phyloP scores from a whole-genome alignment of 2,113 vertebrate genomes.

The Tragelaphus buxtoni region DNA sequence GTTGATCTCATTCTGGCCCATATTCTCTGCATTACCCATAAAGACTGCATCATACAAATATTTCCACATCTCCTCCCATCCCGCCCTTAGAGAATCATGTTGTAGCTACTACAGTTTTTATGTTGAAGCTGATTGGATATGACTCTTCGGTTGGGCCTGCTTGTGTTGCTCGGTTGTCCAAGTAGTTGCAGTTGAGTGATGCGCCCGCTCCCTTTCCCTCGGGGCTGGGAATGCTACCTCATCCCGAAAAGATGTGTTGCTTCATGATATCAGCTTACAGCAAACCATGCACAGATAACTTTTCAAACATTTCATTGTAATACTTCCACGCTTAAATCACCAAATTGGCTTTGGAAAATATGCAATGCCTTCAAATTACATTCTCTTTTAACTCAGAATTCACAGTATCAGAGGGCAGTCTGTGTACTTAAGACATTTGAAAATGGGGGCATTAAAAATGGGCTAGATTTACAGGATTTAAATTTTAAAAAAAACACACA shows the following conservation, averaged over 20 bases:
- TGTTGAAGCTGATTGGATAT: slow-evolving; percentile 57
- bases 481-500: not conserved
- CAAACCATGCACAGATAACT: slow-evolving; percentile 68
- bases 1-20: slow-evolving; percentile 69
- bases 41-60: slow-evolving; percentile 63
- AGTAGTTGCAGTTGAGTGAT: slow-evolving; percentile 61
- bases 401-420: slow-evolving; percentile 11
- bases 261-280: slow-evolving; percentile 70
- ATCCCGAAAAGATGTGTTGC: slow-evolving; percentile 80
- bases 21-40: slow-evolving; percentile 57
- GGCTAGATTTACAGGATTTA: not conserved
- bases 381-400: slow-evolving; percentile 62
- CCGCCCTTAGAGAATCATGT: slow-evolving; percentile 47
- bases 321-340: slow-evolving; percentile 74
- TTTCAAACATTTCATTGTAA: slow-evolving; percentile 76
- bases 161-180: slow-evolving; percentile 65
- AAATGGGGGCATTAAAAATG: slow-evolving; percentile 4
- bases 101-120: slow-evolving; percentile 55
- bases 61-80: slow-evolving; percentile 44
- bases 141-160: slow-evolving; percentile 16
- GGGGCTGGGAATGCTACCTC: slow-evolving; percentile 75
- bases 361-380: slow-evolving; percentile 65
- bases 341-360: slow-evolving; percentile 67
- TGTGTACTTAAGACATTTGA: slow-evolving; percentile 39
- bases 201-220: slow-evolving; percentile 71